Conservation (phyloP, 2,888 invertebrate genomes). For the Hydrotaea diabolus region DNA sequence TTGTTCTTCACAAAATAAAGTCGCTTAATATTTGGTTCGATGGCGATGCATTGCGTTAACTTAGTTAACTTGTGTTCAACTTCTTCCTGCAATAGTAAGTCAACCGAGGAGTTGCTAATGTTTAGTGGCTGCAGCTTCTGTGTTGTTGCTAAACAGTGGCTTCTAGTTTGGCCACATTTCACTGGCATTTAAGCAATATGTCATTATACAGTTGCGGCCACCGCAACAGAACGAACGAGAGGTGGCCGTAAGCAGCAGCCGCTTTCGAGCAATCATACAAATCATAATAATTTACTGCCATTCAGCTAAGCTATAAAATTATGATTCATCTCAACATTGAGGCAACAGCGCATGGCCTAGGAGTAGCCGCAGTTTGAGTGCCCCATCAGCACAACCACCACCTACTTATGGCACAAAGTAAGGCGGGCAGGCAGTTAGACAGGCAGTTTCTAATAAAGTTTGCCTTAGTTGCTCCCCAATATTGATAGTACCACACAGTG, state of each 20-base stretch:
- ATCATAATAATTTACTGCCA: conserved; percentile 79
- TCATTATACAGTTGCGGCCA: conserved; percentile 77
- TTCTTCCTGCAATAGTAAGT: conserved; percentile 24
- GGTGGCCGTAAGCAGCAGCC: neutral
- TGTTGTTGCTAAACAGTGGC: conserved; percentile 60
- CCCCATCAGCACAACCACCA: conserved; percentile 60
- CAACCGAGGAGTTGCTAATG: neutral
- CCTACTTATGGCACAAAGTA: conserved; percentile 68
- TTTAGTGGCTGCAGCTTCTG: too few relatives aligned
- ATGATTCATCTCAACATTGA: conserved; percentile 37
- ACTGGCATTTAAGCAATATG: conserved; percentile 74
- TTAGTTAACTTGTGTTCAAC: neutral
- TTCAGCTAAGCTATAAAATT: conserved; percentile 72
- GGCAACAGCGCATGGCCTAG: neutral
- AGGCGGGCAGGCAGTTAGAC: neutral
- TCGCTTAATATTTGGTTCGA: neutral
- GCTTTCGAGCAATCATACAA: conserved; percentile 72
- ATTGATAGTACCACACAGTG: too few relatives aligned
- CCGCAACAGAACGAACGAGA: too few relatives aligned
- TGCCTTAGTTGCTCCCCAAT: neutral
- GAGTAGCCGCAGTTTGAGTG: neutral
- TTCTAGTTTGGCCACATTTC: conserved; percentile 69
- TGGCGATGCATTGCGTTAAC: conserved; percentile 4
- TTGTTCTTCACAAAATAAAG: neutral
- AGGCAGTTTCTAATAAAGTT: too few relatives aligned